phyloP scores from a whole-genome alignment of 2,888 invertebrate species.

The Drosophila melanocephala region DNA sequence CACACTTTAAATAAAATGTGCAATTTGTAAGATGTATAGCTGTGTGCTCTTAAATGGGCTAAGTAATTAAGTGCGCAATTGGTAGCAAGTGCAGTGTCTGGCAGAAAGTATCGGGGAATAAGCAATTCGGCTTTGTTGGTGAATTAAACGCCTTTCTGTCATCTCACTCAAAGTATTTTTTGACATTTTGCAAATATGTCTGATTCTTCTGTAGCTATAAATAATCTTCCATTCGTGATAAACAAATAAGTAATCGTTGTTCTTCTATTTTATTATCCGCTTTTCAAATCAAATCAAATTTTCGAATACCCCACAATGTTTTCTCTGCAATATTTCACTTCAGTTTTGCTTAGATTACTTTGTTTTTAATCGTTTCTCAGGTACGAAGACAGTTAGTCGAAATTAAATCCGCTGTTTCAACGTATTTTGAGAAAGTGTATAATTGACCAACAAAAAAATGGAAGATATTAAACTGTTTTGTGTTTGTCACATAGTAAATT shows the following conservation, averaged over 20 bases:
- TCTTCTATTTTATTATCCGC: neutral
- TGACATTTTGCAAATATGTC: neutral
- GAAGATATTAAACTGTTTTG: no score
- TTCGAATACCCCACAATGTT: no score
- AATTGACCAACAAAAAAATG: no score
- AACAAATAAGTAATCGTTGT: neutral
- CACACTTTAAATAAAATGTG: constrained; percentile 3
- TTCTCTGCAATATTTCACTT: neutral
- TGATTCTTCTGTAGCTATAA: neutral
- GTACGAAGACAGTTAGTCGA: no score
- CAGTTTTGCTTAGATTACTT: no score
- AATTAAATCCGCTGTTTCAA: no score
- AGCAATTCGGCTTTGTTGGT: no score
- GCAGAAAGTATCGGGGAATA: no score
- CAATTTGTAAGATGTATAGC: neutral
- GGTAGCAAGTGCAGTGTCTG: neutral
- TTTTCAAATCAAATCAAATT: neutral
- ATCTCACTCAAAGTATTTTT: neutral
- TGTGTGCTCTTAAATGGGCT: no score
- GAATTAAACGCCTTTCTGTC: neutral
- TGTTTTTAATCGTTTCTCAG: no score
- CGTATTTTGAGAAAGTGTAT: no score
- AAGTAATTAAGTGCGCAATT: neutral
- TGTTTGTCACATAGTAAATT: no score
- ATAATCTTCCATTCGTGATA: neutral